phyloP scores from a whole-genome alignment of 2,113 vertebrate species.

The human region GRCh38 chr7:106610501-106611000 shows the following conservation, averaged over 20 bases:
- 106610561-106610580: slow-evolving; percentile 26
- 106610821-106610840: slow-evolving; percentile 6
- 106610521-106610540: neutral
- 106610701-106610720: neutral
- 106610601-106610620: neutral
- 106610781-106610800: neutral
- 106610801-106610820: slow-evolving; percentile 10
- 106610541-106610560: neutral
- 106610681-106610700: neutral
- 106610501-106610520: neutral
- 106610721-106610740: neutral
- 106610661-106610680: neutral
- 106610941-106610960: neutral
- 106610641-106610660: neutral
- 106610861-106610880: neutral
- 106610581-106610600: neutral
- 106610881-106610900: neutral
- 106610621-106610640: neutral
- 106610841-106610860: neutral
- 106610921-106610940: neutral
- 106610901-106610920: neutral
- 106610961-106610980: neutral
- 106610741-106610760: neutral
- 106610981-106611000: neutral
- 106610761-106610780: neutral